Conservation (phyloP, 1,140 invertebrate species). For the Lepidostoma basale region DNA sequence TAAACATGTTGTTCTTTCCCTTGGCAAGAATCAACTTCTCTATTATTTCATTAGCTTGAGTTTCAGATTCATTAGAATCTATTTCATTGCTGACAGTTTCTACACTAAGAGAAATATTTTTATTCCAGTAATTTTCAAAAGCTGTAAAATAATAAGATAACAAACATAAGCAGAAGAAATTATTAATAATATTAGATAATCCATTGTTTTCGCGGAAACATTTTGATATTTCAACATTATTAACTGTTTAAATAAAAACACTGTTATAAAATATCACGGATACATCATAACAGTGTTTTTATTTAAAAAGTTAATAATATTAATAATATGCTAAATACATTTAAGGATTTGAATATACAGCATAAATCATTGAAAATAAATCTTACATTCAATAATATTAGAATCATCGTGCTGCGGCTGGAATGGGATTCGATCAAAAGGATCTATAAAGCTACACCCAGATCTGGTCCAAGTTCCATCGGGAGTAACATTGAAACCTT, state of each 20-base stretch:
- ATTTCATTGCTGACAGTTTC: background rate
- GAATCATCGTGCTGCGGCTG: constrained; percentile 18
- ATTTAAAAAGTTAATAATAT: background rate
- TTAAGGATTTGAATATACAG: no score
- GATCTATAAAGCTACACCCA: constrained; percentile 27
- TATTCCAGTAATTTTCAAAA: constrained; percentile 34
- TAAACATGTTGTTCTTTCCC: background rate
- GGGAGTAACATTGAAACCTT: constrained; percentile 14
- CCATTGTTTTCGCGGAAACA: background rate
- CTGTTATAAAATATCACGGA: no score
- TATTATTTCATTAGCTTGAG: constrained; percentile 29
- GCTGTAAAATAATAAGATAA: constrained; percentile 30
- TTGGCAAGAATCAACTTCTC: constrained; percentile 26
- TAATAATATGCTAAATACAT: background rate
- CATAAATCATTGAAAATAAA: background rate
- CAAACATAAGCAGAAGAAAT: no score
- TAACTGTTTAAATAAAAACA: no score
- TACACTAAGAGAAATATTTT: constrained; percentile 12
- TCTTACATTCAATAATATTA: constrained; percentile 34
- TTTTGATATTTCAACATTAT: no score
- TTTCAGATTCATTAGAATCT: background rate
- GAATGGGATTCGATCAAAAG: constrained; percentile 33
- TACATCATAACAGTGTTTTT: no score
- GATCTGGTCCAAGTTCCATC: constrained; percentile 31
- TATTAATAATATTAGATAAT: background rate